Conservation (phyloP, 2,113 vertebrate species). For the Vulpes vulpes region DNA sequence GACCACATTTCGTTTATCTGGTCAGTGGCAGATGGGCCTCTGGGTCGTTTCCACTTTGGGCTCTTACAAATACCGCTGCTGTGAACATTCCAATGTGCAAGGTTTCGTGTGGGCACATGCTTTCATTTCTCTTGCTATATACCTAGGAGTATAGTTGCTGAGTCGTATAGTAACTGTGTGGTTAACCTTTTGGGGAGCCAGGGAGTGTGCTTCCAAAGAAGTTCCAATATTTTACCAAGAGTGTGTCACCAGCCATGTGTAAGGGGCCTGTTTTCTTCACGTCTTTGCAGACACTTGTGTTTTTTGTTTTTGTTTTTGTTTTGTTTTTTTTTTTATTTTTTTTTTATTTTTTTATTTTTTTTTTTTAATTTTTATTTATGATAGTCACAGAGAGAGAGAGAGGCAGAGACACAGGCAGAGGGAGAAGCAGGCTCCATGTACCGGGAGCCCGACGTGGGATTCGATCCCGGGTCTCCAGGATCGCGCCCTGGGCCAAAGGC, state of each 20-base stretch:
- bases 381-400: too few species aligned
- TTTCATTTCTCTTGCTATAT: not conserved
- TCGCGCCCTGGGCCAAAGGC: too few species aligned
- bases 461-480: too few species aligned
- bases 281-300: not conserved
- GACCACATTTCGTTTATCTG: not conserved
- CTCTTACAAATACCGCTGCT: not conserved
- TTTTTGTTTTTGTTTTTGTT: not conserved
- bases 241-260: not conserved
- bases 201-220: not conserved
- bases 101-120: not conserved
- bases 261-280: not conserved
- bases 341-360: too few species aligned
- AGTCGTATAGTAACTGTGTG: not conserved
- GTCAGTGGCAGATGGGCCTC: not conserved
- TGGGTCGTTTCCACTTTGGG: not conserved
- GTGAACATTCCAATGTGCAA: not conserved
- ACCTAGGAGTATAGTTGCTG: not conserved
- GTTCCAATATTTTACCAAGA: not conserved
- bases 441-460: too few species aligned
- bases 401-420: too few species aligned
- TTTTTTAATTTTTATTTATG: too few species aligned
- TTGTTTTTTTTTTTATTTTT: not conserved
- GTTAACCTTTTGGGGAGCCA: not conserved
- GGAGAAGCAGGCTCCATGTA: too few species aligned